phyloP scores from a whole-genome alignment of 2,113 vertebrate genomes.

The Carlito syrichta region DNA sequence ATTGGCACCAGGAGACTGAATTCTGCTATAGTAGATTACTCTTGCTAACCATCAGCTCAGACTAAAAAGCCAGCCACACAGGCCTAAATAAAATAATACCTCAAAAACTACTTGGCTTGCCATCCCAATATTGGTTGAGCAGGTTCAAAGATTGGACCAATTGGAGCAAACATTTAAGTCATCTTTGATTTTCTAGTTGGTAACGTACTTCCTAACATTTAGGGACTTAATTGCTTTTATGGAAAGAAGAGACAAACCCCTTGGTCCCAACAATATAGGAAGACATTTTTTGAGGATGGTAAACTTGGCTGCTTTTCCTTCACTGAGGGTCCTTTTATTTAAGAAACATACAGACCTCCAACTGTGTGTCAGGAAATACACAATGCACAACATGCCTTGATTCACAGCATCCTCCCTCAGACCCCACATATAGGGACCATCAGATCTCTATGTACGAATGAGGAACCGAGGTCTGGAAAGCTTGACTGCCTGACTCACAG shows the following conservation, averaged over 20 bases:
- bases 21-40: background rate
- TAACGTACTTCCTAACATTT: background rate
- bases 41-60: background rate
- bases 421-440: no score
- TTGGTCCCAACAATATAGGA: background rate
- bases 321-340: background rate
- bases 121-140: background rate
- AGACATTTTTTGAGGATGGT: background rate
- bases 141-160: background rate
- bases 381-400: no score
- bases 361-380: background rate
- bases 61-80: background rate
- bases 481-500: background rate
- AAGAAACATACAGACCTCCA: background rate
- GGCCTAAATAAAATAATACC: background rate
- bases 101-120: background rate
- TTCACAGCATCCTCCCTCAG: background rate
- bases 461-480: background rate
- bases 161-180: background rate
- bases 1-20: background rate
- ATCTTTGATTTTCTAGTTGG: background rate
- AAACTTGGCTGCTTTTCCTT: background rate
- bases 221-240: background rate
- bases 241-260: background rate
- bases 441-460: background rate